A percentile compares a stretch with the other conserved stretches of the same genome.
Conservation (phyloP, 2,113 vertebrate genomes). For the Sakesphorus luctuosus region DNA sequence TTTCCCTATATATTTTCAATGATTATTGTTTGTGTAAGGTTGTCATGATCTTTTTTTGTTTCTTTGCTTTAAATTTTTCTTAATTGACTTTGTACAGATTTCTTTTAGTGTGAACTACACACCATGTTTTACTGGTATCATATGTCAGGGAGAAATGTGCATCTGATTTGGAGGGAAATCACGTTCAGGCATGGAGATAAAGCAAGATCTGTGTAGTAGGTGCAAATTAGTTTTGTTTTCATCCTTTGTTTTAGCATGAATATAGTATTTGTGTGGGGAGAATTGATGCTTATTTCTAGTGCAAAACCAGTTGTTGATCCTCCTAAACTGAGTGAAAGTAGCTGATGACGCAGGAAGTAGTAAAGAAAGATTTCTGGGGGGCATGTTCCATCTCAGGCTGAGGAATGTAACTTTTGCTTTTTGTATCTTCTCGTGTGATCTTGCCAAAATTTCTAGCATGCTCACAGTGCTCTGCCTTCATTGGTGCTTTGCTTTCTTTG, state of each 20-base stretch:
- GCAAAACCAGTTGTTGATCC: background rate
- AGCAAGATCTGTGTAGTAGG: background rate
- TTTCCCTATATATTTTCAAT: background rate
- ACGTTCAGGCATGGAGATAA: background rate
- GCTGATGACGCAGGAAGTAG: background rate
- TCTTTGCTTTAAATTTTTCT: background rate
- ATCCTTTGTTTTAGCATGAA: background rate
- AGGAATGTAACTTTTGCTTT: background rate
- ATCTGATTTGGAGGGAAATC: background rate
- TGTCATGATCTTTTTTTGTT: background rate
- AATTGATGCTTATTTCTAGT: background rate
- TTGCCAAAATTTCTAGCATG: conserved; percentile 8
- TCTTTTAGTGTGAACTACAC: background rate
- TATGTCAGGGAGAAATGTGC: background rate
- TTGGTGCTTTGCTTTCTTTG: conserved; percentile 42
- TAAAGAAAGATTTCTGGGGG: background rate
- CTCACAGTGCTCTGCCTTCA: background rate
- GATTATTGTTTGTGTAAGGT: background rate
- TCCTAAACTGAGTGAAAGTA: background rate
- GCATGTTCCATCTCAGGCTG: background rate
- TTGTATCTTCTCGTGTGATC: background rate
- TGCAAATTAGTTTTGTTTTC: background rate
- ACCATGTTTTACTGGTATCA: background rate
- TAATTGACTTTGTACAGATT: background rate
- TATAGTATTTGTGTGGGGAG: background rate